Conservation (phyloP, 2,113 vertebrate genomes). For the Malurus melanocephalus region DNA sequence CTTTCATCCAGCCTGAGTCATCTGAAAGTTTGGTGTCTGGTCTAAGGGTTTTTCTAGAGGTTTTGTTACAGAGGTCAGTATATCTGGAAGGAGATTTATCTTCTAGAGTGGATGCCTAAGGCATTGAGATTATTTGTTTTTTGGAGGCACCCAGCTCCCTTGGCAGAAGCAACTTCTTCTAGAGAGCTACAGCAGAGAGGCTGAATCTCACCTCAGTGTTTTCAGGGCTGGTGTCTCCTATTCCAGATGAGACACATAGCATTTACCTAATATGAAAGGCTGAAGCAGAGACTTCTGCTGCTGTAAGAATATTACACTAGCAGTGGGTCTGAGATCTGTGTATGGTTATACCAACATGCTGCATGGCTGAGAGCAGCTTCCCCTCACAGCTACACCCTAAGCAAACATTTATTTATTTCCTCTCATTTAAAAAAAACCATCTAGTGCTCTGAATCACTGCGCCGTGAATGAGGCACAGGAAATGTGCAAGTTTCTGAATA, state of each 20-base stretch:
- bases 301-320: not conserved
- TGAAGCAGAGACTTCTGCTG: not conserved
- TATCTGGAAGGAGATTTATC: not conserved
- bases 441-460: not conserved
- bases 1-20: not conserved
- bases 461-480: not conserved
- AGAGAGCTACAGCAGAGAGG: not conserved
- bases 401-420: not conserved
- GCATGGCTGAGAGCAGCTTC: not conserved
- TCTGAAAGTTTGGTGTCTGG: not conserved
- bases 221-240: not conserved
- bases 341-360: fast-evolving
- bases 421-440: not conserved
- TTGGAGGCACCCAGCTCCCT: not conserved
- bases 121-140: not conserved
- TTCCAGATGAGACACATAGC: not conserved
- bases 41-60: not conserved
- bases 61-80: not conserved
- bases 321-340: not conserved
- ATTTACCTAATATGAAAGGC: not conserved
- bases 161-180: not conserved
- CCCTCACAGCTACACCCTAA: not conserved
- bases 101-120: not conserved
- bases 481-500: not conserved
- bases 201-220: not conserved